These are phyloP conservation scores for Oxycera nigricornis DNA, from an alignment of 2,888 invertebrate species.

Conservation along the genomic window DNA sequence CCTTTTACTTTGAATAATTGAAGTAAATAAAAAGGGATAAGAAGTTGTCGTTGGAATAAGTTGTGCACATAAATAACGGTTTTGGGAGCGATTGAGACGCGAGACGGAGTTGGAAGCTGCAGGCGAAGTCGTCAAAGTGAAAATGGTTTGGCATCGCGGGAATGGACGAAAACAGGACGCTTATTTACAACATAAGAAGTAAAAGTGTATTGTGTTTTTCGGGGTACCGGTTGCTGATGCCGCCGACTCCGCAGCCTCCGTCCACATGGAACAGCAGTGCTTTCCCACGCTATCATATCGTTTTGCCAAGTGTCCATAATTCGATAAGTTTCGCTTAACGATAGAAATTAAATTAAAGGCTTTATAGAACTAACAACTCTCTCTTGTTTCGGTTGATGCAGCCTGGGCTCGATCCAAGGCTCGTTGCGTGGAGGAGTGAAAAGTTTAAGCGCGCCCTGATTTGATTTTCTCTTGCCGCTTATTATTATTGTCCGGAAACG, in stretches of 20 bases:
- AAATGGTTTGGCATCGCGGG: not conserved
- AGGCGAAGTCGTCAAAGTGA: not conserved
- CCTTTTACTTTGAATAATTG: slow-evolving; percentile 45
- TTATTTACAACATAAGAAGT: slow-evolving; percentile 31
- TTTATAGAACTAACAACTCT: slow-evolving; percentile 39
- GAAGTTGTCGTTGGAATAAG: slow-evolving; percentile 40
- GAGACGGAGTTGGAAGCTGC: not conserved
- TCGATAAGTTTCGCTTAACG: slow-evolving; percentile 40
- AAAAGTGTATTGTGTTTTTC: slow-evolving; percentile 31
- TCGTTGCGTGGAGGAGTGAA: slow-evolving; percentile 17
- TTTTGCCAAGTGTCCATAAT: slow-evolving; percentile 40
- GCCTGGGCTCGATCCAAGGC: not conserved
- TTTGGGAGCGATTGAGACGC: slow-evolving; percentile 21
- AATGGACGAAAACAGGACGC: not conserved
- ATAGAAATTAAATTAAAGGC: slow-evolving; percentile 41
- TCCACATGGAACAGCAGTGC: not conserved
- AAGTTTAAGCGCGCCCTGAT: slow-evolving; percentile 28
- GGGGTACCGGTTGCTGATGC: slow-evolving; percentile 7
- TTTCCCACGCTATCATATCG: slow-evolving; percentile 41
- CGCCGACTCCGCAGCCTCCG: slow-evolving; percentile 13
- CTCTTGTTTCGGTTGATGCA: slow-evolving; percentile 30
- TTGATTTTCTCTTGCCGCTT: slow-evolving; percentile 30
- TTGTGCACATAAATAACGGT: slow-evolving; percentile 40
- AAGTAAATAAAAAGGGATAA: slow-evolving; percentile 46
- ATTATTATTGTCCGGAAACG: slow-evolving; percentile 36